Evolutionary conservation across 1,140 invertebrate genomes (phyloP).

Genomic region (Bombyx mandarina): DNA sequence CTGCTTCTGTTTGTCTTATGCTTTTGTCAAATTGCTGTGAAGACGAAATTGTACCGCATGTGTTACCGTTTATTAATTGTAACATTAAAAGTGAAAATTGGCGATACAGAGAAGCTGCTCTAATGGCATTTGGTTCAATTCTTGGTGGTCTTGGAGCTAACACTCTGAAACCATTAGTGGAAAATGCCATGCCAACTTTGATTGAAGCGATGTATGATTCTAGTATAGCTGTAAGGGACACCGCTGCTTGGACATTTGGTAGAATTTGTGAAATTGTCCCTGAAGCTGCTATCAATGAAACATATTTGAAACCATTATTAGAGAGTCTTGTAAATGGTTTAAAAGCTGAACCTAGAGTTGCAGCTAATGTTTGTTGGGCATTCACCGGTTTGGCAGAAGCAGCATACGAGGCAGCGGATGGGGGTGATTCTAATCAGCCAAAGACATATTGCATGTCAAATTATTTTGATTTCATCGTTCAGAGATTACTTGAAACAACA

Average conservation of each 20-base stretch:
- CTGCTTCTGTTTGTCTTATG: conserved; percentile 99
- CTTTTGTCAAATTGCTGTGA: conserved; percentile 96
- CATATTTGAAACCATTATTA: conserved; percentile 86
- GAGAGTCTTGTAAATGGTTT: conserved; percentile 92
- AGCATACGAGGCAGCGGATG: conserved; percentile 87
- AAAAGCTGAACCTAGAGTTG: conserved; percentile 94
- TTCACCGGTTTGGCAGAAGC: conserved; percentile 98
- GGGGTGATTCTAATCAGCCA: conserved; percentile 83
- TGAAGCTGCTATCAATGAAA: conserved; percentile 94
- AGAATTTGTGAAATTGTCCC: conserved; percentile 98
- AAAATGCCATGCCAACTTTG: conserved; percentile 95
- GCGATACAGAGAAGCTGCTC: conserved; percentile 95
- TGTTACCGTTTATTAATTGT: conserved; percentile 96
- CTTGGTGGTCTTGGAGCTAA: conserved; percentile 91
- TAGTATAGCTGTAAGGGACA: conserved; percentile 95
- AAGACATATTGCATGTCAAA: conserved; percentile 94
- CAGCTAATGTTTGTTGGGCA: conserved; percentile 99
- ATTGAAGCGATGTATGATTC: conserved; percentile 95
- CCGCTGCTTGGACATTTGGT: conserved; percentile 98
- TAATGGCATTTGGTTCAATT: conserved; percentile 99
- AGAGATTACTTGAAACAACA: conserved; percentile 92
- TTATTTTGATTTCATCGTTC: conserved; percentile 95
- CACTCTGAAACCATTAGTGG: conserved; percentile 93
- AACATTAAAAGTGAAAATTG: conserved; percentile 96
- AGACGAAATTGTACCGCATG: conserved; percentile 95